Evolutionary conservation across 2,888 invertebrate species (phyloP).

Genomic region (Byasa hedistus): DNA sequence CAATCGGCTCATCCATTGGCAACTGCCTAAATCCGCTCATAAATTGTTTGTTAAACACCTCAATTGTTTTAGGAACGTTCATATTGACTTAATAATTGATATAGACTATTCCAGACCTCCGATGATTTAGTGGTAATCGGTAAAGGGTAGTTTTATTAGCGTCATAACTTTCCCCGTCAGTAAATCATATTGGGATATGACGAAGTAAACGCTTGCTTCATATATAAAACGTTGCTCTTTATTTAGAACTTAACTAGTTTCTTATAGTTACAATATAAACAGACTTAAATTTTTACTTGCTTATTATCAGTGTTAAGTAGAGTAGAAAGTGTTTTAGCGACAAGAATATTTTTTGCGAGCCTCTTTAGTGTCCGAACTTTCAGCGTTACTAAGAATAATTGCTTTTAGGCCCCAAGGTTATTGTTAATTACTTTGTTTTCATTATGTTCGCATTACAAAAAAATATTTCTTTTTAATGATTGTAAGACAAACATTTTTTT

Average conservation of each 20-base stretch:
- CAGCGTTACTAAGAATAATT: slow-evolving; percentile 19
- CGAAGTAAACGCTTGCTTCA: slow-evolving; percentile 10
- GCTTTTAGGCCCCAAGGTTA: slow-evolving; percentile 14
- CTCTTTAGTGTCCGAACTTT: slow-evolving; percentile 11
- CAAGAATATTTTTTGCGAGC: slow-evolving; percentile 11
- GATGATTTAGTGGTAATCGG: slow-evolving; percentile 33
- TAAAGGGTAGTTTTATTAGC: slow-evolving; percentile 16
- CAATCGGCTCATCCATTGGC: slow-evolving; percentile 45
- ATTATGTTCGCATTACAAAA: slow-evolving; percentile 4
- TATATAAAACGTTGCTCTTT: slow-evolving; percentile 14
- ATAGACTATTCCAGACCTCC: slow-evolving; percentile 15
- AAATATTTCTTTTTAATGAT: background rate
- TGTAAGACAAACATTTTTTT: background rate
- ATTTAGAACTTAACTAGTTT: background rate
- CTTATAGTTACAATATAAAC: background rate
- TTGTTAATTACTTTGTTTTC: slow-evolving; percentile 15
- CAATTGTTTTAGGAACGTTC: slow-evolving; percentile 48
- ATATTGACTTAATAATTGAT: slow-evolving; percentile 40
- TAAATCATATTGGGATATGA: slow-evolving; percentile 8
- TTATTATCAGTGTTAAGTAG: background rate
- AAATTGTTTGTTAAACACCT: slow-evolving; percentile 47
- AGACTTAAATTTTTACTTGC: slow-evolving; percentile 4
- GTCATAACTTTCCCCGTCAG: slow-evolving; percentile 6
- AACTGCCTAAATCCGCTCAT: slow-evolving; percentile 40
- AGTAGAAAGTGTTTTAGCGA: slow-evolving; percentile 6